A percentile compares a stretch with the other conserved stretches of the same genome.
Evolutionary conservation across 2,797 vertebrate species (phyloP).

Genomic region (Mormyrops attenuatus): DNA sequence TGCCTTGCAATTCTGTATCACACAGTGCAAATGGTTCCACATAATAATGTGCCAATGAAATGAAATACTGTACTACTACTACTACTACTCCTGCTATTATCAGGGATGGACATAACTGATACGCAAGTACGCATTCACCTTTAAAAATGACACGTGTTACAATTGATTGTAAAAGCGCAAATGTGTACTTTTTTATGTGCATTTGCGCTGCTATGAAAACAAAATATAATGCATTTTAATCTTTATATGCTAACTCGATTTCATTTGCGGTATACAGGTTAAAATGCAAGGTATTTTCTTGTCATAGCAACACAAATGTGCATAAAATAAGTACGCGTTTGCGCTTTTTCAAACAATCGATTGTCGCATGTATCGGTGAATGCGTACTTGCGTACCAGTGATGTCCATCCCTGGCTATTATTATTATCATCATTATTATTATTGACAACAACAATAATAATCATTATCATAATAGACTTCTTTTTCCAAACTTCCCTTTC

Average conservation of each 20-base stretch:
- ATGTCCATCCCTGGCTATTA: background rate
- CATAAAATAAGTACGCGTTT: background rate
- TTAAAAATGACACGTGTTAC: background rate
- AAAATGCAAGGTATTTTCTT: background rate
- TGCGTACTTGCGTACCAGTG: no score
- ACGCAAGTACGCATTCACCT: background rate
- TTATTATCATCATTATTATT: background rate
- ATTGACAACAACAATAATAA: background rate
- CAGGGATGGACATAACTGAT: background rate
- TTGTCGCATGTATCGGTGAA: no score
- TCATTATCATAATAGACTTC: background rate
- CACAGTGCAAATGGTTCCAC: background rate
- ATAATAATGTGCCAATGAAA: background rate
- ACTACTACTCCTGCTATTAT: background rate
- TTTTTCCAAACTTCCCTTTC: background rate
- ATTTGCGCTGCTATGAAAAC: background rate
- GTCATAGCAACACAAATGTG: background rate
- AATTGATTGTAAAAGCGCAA: background rate
- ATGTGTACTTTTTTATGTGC: background rate
- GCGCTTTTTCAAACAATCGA: no score
- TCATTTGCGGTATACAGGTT: background rate
- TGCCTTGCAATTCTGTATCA: conserved; percentile 7
- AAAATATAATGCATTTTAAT: background rate
- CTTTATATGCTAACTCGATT: background rate
- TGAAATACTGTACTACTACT: background rate